Evolutionary conservation across 2,797 vertebrate genomes (phyloP), one percentile per base, ranked within the genome.

Genomic region (Lagocephalus sceleratus): DNA sequence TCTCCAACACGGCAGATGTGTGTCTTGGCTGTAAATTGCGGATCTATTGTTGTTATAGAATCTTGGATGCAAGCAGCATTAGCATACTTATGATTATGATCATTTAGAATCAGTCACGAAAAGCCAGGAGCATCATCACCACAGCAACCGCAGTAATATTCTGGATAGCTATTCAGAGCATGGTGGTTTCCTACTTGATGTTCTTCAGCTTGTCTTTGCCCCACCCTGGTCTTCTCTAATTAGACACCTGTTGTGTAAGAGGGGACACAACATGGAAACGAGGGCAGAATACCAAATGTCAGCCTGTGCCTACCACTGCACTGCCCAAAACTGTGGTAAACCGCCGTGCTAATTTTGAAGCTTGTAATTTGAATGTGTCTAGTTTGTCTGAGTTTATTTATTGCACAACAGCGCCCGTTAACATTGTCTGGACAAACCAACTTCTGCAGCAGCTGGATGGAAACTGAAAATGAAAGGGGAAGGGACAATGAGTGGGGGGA

Each of bases 231-330:
- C 63, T 74, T 75, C 76, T 84, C 70, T 85, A 89, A 88, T 88
- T 88, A 87, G 80, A 71, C 85, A 88, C 87, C 88, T 89, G 81
- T 79, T 82, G 62, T 38, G 44, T 57, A 57, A 68, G 66, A 65
- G 47, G 61, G 60, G 56, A 61, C 71, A 66, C 41, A 45, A 78
- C 58, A 60, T n/a, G 38, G 52, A 57, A 51, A 57, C 63, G 6
- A 49, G 72, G 57, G 59, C 51, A 26, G 52, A 54, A 56, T 41
- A 54, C 16, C 47, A 42, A 68, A 54, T 42, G 69, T 19, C 2
- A n/a, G 68, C 59, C 60, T 11, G 56, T 68, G 79, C 81, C 70
- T 73, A 56, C 70, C 41, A 60, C 70, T 53, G 62, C 29, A 53
- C 81, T 66, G 76, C 82, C 85, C 75, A 72, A 69, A n/a, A 23